Conservation (phyloP, 2,113 vertebrate genomes). For the Nycticryphes semicollaris region DNA sequence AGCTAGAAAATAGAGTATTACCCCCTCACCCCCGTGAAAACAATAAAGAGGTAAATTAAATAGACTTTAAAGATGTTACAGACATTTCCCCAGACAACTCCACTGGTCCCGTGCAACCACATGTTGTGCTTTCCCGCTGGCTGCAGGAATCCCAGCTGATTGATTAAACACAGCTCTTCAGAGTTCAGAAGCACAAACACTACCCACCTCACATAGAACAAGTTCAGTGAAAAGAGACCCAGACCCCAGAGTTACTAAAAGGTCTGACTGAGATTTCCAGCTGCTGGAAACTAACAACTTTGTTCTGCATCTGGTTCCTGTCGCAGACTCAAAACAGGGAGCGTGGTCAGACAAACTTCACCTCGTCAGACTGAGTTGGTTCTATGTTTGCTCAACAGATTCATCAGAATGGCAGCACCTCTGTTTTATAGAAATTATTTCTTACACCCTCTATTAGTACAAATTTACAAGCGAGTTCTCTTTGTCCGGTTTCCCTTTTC, state of each 20-base stretch:
- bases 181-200: background rate
- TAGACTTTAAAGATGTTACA: background rate
- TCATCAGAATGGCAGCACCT: background rate
- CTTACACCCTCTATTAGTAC: background rate
- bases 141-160: background rate
- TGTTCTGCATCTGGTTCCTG: background rate
- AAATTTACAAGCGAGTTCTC: background rate
- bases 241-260: background rate
- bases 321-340: background rate
- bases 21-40: background rate
- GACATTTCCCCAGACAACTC: background rate
- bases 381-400: background rate
- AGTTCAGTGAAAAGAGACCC: background rate
- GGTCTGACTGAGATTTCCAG: background rate
- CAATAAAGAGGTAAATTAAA: background rate
- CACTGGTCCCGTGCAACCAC: background rate
- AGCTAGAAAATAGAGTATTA: background rate
- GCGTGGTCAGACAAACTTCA: background rate
- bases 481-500: fast-evolving
- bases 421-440: background rate
- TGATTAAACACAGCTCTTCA: background rate
- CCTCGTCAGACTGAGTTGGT: background rate
- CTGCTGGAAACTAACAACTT: background rate
- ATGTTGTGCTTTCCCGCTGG: background rate
- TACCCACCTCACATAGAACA: background rate